Evolutionary conservation across 35 echinoderm and acorn worm species (phyloP).

Genomic region (Lytechinus pictus): DNA sequence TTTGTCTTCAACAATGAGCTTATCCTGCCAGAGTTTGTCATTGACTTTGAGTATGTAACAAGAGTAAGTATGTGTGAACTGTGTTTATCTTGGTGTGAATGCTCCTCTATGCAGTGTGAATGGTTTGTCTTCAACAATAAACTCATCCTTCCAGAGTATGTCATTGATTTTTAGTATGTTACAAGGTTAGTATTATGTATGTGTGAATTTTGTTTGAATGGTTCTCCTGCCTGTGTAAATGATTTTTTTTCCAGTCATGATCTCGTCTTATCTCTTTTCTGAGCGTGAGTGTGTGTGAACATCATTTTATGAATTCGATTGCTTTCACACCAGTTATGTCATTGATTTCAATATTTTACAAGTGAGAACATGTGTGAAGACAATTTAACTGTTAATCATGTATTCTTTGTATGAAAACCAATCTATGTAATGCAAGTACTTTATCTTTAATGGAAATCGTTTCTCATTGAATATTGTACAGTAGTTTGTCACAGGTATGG

Average conservation of each 20-base stretch:
- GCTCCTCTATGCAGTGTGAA: constrained; percentile 91
- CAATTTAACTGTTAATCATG: too few relatives aligned
- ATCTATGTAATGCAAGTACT: too few relatives aligned
- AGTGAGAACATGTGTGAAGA: too few relatives aligned
- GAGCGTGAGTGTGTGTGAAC: constrained; percentile 87
- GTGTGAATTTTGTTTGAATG: constrained; percentile 67
- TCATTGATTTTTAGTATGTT: constrained; percentile 98
- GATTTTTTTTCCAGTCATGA: constrained; percentile 95
- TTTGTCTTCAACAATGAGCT: constrained; percentile 97
- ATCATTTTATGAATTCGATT: too few relatives aligned
- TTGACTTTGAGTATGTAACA: constrained; percentile 99
- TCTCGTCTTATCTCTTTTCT: constrained; percentile 92
- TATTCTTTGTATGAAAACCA: too few relatives aligned
- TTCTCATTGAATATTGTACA: too few relatives aligned
- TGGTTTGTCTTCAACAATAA: constrained; percentile 98
- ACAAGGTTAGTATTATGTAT: constrained; percentile 68
- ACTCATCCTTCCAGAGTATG: constrained; percentile 95
- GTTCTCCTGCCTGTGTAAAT: constrained; percentile 90
- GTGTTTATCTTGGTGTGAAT: constrained; percentile 66
- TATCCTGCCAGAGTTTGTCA: constrained; percentile 96
- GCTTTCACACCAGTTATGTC: too few relatives aligned
- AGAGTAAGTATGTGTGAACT: constrained; percentile 60
- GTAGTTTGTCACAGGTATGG: too few relatives aligned
- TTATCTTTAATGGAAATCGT: too few relatives aligned
- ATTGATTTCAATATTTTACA: too few relatives aligned